Evolutionary conservation across 2,113 vertebrate species (phyloP).

Genomic region (Hippocampus zosterae): DNA sequence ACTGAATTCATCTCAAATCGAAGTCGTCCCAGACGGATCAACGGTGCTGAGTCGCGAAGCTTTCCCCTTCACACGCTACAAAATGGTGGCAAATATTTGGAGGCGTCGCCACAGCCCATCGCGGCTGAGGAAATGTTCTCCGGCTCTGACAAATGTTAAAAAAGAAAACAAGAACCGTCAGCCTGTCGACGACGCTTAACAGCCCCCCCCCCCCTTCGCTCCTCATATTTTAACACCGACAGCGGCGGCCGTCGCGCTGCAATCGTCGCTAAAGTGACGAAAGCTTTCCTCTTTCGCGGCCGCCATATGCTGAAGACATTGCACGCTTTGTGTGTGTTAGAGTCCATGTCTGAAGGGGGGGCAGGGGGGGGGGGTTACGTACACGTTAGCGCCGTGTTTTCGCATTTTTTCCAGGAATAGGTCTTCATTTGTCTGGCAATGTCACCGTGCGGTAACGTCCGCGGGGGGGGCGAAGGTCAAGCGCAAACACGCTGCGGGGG

Average conservation of each 20-base stretch:
- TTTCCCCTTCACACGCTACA: neutral
- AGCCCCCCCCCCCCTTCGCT: neutral
- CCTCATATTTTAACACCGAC: neutral
- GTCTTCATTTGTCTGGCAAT: neutral
- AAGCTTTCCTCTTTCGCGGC: slow-evolving; percentile 3
- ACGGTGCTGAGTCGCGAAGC: neutral
- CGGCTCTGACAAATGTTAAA: neutral
- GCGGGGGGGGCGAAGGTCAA: neutral
- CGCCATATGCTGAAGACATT: slow-evolving; percentile 9
- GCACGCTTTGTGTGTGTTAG: neutral
- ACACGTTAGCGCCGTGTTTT: neutral
- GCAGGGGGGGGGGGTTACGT: neutral
- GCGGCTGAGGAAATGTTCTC: neutral
- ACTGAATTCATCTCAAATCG: too few relatives aligned
- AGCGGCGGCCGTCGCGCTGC: neutral
- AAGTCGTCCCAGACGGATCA: too few relatives aligned
- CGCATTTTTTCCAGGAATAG: slow-evolving; percentile 3
- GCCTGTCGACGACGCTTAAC: neutral
- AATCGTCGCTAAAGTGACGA: slow-evolving; percentile 4
- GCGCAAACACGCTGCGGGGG: neutral
- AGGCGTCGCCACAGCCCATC: neutral
- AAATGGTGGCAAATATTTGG: neutral
- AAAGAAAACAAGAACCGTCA: neutral
- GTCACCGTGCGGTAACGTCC: slow-evolving; percentile 1
- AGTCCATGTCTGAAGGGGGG: neutral